Evolutionary conservation across 2,113 vertebrate genomes (phyloP).

Genomic region (Trachemys scripta): DNA sequence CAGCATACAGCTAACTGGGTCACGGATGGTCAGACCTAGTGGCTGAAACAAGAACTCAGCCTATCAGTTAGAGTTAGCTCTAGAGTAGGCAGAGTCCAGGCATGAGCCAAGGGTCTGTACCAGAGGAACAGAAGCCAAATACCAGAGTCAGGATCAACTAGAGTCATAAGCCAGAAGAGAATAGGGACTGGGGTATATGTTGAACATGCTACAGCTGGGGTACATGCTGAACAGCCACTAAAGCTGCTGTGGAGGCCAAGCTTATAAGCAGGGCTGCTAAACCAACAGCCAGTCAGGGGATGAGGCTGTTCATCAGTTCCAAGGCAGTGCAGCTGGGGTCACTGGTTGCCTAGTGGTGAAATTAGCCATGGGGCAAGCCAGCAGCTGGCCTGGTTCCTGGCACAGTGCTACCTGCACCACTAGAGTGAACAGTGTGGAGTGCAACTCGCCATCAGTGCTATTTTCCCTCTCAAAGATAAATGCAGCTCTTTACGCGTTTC

Average conservation of each 20-base stretch:
- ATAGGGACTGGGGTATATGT: background rate
- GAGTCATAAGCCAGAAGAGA: too few relatives aligned
- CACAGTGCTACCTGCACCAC: fast-evolving
- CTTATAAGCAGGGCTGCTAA: background rate
- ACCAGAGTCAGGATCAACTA: too few relatives aligned
- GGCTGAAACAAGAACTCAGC: too few relatives aligned
- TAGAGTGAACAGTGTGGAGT: background rate
- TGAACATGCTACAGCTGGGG: background rate
- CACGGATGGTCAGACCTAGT: too few relatives aligned
- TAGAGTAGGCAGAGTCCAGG: too few relatives aligned
- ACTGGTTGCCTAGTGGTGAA: background rate
- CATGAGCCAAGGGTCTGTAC: too few relatives aligned
- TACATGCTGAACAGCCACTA: background rate
- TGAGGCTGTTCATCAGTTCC: background rate
- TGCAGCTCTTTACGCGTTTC: background rate
- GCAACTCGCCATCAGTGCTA: background rate
- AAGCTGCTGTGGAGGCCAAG: background rate
- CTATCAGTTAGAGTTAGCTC: too few relatives aligned
- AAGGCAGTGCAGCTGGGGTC: background rate
- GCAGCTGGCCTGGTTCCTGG: background rate
- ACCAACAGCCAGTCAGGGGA: background rate
- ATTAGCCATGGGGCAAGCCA: background rate
- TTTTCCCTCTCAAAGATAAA: background rate
- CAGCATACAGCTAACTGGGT: too few relatives aligned
- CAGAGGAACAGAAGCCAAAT: too few relatives aligned